Conservation (phyloP, 2,888 invertebrate species). For the Caenorhabditis sp. region DNA sequence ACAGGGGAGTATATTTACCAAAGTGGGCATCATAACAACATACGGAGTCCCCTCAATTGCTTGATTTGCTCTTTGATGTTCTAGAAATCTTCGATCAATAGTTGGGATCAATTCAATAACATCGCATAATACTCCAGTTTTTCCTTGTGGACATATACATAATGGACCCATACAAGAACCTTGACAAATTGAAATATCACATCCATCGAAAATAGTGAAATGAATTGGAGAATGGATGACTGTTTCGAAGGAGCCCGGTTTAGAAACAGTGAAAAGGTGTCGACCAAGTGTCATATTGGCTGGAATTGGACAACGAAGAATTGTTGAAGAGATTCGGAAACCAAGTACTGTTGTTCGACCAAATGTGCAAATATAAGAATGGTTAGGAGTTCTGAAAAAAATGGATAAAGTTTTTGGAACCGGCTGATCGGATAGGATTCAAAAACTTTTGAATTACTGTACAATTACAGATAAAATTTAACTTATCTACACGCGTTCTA, state of each 20-base stretch:
- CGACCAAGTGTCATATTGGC: conserved; percentile 44
- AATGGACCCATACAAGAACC: conserved; percentile 61
- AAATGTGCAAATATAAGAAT: conserved; percentile 46
- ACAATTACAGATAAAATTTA: no score
- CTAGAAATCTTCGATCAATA: conserved; percentile 44
- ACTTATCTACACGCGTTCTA: no score
- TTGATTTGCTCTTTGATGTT: conserved; percentile 47
- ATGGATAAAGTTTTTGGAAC: no score
- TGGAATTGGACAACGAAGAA: conserved; percentile 48
- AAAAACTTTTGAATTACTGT: no score
- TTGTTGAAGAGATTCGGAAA: conserved; percentile 30
- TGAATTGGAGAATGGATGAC: conserved; percentile 39
- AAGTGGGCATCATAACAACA: conserved; percentile 53
- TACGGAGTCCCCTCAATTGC: conserved; percentile 57
- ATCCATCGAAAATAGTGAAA: conserved; percentile 59
- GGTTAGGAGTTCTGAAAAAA: conserved; percentile 23
- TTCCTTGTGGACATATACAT: conserved; percentile 58
- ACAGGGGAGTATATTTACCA: no score
- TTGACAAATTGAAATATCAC: conserved; percentile 51
- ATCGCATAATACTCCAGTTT: conserved; percentile 49
- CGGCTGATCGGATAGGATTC: no score
- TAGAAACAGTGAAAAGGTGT: conserved; percentile 45
- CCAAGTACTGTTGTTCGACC: conserved; percentile 40
- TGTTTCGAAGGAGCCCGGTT: conserved; percentile 10
- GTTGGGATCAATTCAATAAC: conserved; percentile 44